These are phyloP conservation scores for Fragum sueziense DNA, from an alignment of 2,888 invertebrate species.

Conservation along the genomic window DNA sequence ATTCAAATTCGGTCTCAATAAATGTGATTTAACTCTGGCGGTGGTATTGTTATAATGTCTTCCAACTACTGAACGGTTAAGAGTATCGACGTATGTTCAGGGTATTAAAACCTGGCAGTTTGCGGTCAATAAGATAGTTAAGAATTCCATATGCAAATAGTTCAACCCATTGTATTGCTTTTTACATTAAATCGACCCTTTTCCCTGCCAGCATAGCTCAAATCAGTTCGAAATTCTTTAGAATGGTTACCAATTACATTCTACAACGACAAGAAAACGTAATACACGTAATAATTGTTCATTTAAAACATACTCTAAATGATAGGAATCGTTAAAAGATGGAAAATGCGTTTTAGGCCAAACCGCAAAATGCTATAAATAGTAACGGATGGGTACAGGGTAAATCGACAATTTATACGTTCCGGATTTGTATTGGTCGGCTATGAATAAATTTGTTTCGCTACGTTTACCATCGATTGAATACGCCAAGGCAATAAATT, in stretches of 20 bases:
- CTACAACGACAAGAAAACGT: no score
- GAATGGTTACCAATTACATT: no score
- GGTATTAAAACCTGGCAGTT: not conserved
- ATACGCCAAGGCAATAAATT: constrained; percentile 16
- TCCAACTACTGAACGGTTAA: no score
- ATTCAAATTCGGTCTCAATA: no score
- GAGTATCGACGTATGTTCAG: not conserved
- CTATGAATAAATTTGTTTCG: constrained; percentile 21
- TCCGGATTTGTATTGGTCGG: constrained; percentile 24
- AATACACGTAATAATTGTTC: no score
- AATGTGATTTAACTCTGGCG: no score
- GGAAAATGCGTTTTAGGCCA: not conserved
- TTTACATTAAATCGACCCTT: constrained; percentile 12
- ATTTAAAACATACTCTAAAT: no score
- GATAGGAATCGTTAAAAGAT: no score
- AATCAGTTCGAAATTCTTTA: no score
- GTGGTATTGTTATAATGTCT: no score
- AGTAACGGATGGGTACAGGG: not conserved
- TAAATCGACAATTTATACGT: constrained; percentile 8
- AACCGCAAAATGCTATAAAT: not conserved
- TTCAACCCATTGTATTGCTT: constrained; percentile 13
- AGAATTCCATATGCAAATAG: constrained; percentile 15
- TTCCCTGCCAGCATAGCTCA: no score
- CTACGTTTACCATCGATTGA: constrained; percentile 13
- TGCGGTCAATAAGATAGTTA: constrained; percentile 5